A percentile compares a stretch with the other conserved stretches of the same genome.
Conservation (phyloP, 2,797 vertebrate genomes). For the Centropyge bicolor region DNA sequence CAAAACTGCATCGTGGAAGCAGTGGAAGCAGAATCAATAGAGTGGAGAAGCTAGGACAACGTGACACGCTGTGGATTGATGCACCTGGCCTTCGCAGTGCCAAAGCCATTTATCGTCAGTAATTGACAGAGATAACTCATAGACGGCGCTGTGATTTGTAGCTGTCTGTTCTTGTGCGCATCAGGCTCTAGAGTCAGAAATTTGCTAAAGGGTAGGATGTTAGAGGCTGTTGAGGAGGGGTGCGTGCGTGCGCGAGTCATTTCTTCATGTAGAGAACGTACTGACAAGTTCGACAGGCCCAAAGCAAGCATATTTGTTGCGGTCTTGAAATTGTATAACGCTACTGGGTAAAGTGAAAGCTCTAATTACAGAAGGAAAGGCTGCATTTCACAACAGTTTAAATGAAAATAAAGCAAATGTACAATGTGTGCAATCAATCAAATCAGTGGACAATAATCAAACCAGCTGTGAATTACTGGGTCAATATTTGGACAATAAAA, state of each 20-base stretch:
- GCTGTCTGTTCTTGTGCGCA: conserved; percentile 57
- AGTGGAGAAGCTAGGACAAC: conserved; percentile 61
- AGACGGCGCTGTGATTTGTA: conserved; percentile 71
- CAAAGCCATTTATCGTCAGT: conserved; percentile 76
- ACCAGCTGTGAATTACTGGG: not conserved
- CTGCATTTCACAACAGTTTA: not conserved
- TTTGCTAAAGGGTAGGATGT: conserved; percentile 60
- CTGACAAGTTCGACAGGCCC: conserved; percentile 40
- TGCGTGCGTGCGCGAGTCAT: conserved; percentile 20
- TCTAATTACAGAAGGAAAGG: conserved; percentile 27
- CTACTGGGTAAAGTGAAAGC: conserved; percentile 9
- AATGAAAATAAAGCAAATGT: conserved; percentile 9
- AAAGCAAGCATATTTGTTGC: conserved; percentile 15
- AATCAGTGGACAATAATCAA: not conserved
- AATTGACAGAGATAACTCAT: conserved; percentile 83
- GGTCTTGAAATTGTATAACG: conserved; percentile 27
- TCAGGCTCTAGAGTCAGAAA: conserved; percentile 54
- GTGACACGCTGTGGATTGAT: conserved; percentile 70
- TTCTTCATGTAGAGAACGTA: conserved; percentile 31
- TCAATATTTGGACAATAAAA: not conserved
- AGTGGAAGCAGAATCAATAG: conserved; percentile 76
- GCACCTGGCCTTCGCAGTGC: conserved; percentile 76
- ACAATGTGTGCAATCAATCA: not conserved
- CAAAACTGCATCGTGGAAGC: conserved; percentile 70
- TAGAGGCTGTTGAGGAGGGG: conserved; percentile 32